These are phyloP conservation scores for Zelostemma sp. DNA, from an alignment of 1,140 invertebrate genomes.

Conservation along the genomic window DNA sequence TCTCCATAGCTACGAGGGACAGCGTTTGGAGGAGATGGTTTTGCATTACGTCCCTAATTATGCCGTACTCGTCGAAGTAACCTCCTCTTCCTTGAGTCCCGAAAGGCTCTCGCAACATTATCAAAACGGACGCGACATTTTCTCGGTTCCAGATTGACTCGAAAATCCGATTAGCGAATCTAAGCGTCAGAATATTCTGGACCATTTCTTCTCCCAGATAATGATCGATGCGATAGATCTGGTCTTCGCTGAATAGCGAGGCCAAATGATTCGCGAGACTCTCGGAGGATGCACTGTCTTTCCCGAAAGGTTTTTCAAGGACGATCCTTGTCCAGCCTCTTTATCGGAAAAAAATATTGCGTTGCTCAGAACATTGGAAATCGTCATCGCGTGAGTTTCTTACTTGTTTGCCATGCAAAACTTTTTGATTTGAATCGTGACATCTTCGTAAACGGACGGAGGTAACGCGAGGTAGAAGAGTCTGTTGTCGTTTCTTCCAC, in stretches of 20 bases:
- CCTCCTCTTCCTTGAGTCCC: slow-evolving; percentile 98
- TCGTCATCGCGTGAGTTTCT: too few species aligned
- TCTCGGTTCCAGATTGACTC: slow-evolving; percentile 94
- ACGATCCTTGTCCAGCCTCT: slow-evolving; percentile 97
- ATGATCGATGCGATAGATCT: slow-evolving; percentile 98
- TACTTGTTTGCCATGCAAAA: slow-evolving; percentile 89
- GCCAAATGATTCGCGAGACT: slow-evolving; percentile 89
- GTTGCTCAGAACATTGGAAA: too few species aligned
- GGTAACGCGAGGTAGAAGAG: slow-evolving; percentile 98
- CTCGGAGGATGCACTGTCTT: slow-evolving; percentile 88
- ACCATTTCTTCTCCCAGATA: slow-evolving; percentile 99
- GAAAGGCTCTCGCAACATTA: slow-evolving; percentile 99
- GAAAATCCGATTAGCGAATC: slow-evolving; percentile 92
- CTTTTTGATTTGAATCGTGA: slow-evolving; percentile 88
- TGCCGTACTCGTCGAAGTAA: slow-evolving; percentile 99
- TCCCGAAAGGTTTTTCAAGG: slow-evolving; percentile 99
- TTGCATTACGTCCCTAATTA: slow-evolving; percentile 99
- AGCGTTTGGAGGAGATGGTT: slow-evolving; percentile 95
- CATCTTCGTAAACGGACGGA: slow-evolving; percentile 92
- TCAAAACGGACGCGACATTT: slow-evolving; percentile 94
- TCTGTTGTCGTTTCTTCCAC: slow-evolving; percentile 79
- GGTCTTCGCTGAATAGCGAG: slow-evolving; percentile 92
- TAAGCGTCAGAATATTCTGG: slow-evolving; percentile 96
- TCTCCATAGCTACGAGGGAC: slow-evolving; percentile 98
- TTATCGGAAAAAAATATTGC: slow-evolving; percentile 43